Conservation (phyloP, 2,888 invertebrate genomes). For the Meteorus cinctellus region DNA sequence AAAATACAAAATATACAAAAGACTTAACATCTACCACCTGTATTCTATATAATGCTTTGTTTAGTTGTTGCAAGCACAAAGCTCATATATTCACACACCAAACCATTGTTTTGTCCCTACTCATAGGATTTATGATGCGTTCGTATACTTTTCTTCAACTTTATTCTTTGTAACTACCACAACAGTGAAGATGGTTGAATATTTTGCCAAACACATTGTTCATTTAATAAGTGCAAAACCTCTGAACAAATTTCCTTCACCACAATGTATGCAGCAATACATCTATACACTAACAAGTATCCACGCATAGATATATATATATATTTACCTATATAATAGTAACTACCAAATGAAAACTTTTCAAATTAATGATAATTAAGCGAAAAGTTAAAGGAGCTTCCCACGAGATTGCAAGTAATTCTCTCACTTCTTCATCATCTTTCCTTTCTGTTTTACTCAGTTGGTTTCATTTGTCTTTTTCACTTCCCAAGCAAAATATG, state of each 20-base stretch:
- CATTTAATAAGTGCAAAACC: constrained; percentile 33
- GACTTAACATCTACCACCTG: background rate
- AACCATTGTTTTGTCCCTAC: constrained; percentile 54
- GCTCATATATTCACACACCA: constrained; percentile 46
- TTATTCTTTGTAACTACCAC: background rate
- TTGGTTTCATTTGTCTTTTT: constrained; percentile 16
- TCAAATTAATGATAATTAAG: constrained; percentile 73
- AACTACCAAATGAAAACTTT: constrained; percentile 60
- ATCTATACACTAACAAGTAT: background rate
- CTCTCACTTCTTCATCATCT: constrained; percentile 34
- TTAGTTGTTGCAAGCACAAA: background rate
- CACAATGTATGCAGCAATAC: background rate
- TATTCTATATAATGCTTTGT: background rate
- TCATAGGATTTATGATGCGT: constrained; percentile 51
- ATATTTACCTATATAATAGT: background rate
- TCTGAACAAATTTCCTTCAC: constrained; percentile 21
- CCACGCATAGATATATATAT: background rate
- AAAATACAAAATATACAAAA: background rate
- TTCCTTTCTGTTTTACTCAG: constrained; percentile 18
- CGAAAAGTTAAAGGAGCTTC: constrained; percentile 60
- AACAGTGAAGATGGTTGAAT: background rate
- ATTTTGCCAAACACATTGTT: constrained; percentile 43
- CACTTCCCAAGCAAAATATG: too few relatives aligned
- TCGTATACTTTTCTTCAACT: constrained; percentile 42
- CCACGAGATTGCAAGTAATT: constrained; percentile 66